Base-by-base conservation (phyloP, 1,140 invertebrate species). In the Hypsibius dujardini region DNA sequence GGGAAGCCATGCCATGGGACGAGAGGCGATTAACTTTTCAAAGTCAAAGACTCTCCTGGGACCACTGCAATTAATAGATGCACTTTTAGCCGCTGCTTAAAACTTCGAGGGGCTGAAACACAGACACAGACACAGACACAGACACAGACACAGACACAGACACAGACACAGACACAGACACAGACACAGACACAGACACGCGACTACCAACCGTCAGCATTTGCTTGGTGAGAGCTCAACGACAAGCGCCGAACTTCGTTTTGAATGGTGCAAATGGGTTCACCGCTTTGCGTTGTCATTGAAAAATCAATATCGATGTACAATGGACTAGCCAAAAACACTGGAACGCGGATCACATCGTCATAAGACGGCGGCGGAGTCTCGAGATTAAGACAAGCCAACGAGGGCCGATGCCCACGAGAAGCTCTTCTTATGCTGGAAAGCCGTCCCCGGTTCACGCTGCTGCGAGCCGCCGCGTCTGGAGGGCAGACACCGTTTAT, bases 201-300 rank as follows among this genome's bases (percentile, higher is more conserved):
- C n/a, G n/a, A 12, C 7, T 7, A 56, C n/a, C 50, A n/a, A n/a
- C 50, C 50, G 0, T 56, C 50, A 7, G 50, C 7, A 56, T n/a
- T 56, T 56, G 50, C 50, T 56, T 56, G 7, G 50, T n/a, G 50
- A 56, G 50, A 56, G 7, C 7, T 56, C 50, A n/a, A 67, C 3
- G 62, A 67, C 62, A 67, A 67, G 12, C 62, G 62, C 3, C 62
- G 42, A 3, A 67, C 62, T 67, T 67, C 62, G 42, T 45, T 12
- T 42, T 67, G 62, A 42, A 67, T 67, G 12, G 62, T 67, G 12
- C 12, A 67, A 42, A 67, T 67, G 12, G 12, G 12, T 67, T 42
- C 62, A 12, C 28, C 28, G 28, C 28, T 28, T 28, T 28, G 28
- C 28, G 28, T 28, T 28, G 28, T 28, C 28, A 28, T 28, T 28